Evolutionary conservation across 2,797 vertebrate genomes (phyloP), one percentile per base, ranked within the genome.

Genomic region (Mus minutoides): DNA sequence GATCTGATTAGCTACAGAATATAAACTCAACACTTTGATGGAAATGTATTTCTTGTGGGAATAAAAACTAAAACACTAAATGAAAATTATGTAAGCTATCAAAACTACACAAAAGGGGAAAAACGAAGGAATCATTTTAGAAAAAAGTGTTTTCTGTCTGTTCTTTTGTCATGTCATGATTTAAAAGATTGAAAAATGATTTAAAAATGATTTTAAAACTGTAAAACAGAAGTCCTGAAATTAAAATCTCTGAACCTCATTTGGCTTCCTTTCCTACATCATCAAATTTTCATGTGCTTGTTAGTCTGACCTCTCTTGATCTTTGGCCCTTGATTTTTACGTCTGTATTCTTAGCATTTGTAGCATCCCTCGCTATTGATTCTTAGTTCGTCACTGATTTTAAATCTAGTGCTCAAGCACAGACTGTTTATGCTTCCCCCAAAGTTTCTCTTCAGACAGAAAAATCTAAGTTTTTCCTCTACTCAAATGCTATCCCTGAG

Each of bases 131-230:
- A 87, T 40, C 4, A 89, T 12, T 88, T 16, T 86, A 79, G 31
- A 90, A 96, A 96, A 91, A 83, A 22, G 52, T 40, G 11, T 24
- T 84, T n/a, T 94, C 8, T 67, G 31, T 88, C 37, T 87, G 31
- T 62, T 62, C 16, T 58, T 87, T 19, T 76, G 54, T 64, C 9
- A 64, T 31, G 62, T 31, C 31, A 67, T 67, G 64, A 56, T 90
- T 92, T 86, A 71, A 78, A 77, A 26, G 88, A 46, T 16, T 52
- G 26, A 94, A 26, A 85, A 79, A 88, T 85, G 84, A 37, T 16
- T 54, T 31, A 95, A 31, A 85, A 79, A 85, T 90, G 9, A 95
- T 69, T 95, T 82, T 73, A 19, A 52, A 95, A 60, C n/a, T 88
- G 2, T 4, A 93, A 52, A 83, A 3, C 22, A 93, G 62, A 94